These are phyloP conservation scores for Trichonephila clavata DNA, from an alignment of 1,140 invertebrate species.

Conservation along the genomic window DNA sequence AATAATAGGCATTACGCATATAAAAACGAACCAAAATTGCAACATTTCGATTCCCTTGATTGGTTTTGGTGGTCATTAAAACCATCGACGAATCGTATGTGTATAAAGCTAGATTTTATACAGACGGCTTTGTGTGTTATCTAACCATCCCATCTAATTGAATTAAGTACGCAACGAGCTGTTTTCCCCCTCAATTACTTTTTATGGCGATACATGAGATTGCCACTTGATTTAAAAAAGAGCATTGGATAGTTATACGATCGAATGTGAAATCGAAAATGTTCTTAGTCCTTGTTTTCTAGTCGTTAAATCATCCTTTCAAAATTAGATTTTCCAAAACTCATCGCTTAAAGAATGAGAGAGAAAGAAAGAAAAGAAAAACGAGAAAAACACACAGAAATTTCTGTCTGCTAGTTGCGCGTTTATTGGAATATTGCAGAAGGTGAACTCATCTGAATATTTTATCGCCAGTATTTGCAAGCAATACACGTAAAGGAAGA, in stretches of 20 bases:
- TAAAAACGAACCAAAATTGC: background rate
- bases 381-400: background rate
- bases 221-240: background rate
- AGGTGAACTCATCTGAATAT: background rate
- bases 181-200: background rate
- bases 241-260: background rate
- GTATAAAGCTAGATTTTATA: background rate
- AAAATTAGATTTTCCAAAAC: background rate
- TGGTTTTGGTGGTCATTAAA: slow-evolving; percentile 1
- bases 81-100: background rate
- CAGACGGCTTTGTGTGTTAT: background rate
- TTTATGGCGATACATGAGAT: background rate
- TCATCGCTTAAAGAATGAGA: background rate
- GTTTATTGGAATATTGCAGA: background rate
- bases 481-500: background rate
- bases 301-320: background rate
- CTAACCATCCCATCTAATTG: background rate
- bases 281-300: background rate
- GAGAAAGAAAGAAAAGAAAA: background rate
- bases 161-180: background rate
- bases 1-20: background rate
- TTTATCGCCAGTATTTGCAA: background rate
- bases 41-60: background rate
- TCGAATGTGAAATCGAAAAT: background rate
- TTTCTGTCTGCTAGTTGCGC: background rate